A percentile compares a stretch with the other conserved stretches of the same genome.
Conservation (phyloP, 2,888 invertebrate species). For the Scaptomyza cyrtandrae region DNA sequence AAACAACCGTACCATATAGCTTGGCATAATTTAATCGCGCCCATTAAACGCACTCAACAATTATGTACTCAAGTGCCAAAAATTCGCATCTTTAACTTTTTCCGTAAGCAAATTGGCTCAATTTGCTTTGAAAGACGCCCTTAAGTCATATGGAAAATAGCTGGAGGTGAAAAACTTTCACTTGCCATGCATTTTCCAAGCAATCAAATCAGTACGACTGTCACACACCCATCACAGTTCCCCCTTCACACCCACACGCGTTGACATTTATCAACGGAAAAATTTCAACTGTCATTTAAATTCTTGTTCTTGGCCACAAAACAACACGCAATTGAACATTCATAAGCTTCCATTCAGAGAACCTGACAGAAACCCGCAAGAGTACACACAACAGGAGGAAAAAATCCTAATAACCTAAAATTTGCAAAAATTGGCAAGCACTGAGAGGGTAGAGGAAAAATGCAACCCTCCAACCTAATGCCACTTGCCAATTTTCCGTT, state of each 20-base stretch:
- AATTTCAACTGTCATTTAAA: conserved; percentile 71
- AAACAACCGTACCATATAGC: neutral
- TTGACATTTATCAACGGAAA: conserved; percentile 66
- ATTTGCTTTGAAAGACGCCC: conserved; percentile 59
- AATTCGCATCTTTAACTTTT: conserved; percentile 11
- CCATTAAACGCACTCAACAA: conserved; percentile 32
- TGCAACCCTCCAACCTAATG: conserved; percentile 20
- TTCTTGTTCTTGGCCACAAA: conserved; percentile 39
- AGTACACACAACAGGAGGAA: conserved; percentile 39
- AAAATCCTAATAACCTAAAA: conserved; percentile 70
- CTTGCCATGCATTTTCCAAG: conserved; percentile 54
- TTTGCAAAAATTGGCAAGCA: conserved; percentile 59
- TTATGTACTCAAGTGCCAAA: conserved; percentile 13
- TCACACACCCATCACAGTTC: conserved; percentile 28
- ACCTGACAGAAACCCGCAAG: conserved; percentile 46
- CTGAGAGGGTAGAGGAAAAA: conserved; percentile 3
- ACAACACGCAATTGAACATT: conserved; percentile 71
- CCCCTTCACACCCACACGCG: conserved; percentile 44
- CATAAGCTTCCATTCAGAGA: conserved; percentile 46
- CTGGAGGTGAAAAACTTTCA: conserved; percentile 43
- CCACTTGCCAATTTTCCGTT: conserved; percentile 61
- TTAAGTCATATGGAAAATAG: conserved; percentile 40
- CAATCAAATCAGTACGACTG: conserved; percentile 67
- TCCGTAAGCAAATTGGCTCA: conserved; percentile 60
- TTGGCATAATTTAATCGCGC: conserved; percentile 19